Percentiles rank a stretch among this genome's conserved stretches.
These are phyloP conservation scores for Clarias gariepinus DNA, from an alignment of 2,113 vertebrate species.

Conservation along the genomic window DNA sequence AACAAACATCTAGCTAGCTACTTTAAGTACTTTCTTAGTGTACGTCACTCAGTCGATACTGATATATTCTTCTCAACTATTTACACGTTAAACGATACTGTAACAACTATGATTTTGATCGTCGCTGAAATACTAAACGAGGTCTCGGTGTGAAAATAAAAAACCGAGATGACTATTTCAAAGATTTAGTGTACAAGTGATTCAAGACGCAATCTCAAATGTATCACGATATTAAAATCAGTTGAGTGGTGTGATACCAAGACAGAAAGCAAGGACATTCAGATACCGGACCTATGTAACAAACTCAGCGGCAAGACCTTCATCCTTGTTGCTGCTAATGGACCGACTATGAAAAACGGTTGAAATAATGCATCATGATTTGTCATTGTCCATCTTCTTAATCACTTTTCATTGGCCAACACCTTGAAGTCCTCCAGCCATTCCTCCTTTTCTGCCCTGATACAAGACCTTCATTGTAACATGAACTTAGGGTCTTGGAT, in stretches of 20 bases:
- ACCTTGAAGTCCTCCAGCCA: neutral
- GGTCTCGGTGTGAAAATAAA: neutral
- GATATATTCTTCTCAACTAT: neutral
- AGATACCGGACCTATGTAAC: neutral
- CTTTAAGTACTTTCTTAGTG: neutral
- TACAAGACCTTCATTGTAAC: neutral
- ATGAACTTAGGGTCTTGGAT: slow-evolving; percentile 12
- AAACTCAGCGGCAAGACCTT: neutral
- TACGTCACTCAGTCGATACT: neutral
- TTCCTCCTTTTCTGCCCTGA: neutral
- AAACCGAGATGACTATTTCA: too few relatives aligned
- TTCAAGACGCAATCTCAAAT: neutral
- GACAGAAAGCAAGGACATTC: neutral
- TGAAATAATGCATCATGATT: neutral
- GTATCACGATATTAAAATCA: neutral
- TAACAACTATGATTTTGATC: neutral
- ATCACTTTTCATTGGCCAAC: slow-evolving; percentile 62
- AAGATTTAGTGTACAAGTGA: neutral
- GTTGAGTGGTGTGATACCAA: neutral
- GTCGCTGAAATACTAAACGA: neutral
- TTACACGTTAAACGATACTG: neutral
- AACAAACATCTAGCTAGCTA: neutral
- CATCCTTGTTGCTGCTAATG: neutral
- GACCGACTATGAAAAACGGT: neutral
- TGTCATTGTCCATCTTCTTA: slow-evolving; percentile 19